Conservation (phyloP, 2,888 invertebrate genomes). For the Epiblema foenella region DNA sequence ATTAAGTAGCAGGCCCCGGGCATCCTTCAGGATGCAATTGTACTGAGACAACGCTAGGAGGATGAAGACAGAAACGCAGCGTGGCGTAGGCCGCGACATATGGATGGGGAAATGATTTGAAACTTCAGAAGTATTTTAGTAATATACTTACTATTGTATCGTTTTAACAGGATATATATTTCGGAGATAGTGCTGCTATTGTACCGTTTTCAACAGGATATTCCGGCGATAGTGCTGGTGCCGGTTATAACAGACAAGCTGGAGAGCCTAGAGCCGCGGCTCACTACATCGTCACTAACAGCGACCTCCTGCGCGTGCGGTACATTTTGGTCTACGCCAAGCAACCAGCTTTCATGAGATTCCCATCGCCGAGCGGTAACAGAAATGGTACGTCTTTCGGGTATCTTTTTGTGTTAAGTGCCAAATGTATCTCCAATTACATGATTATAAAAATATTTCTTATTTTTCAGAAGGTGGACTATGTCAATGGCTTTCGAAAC, state of each 20-base stretch:
- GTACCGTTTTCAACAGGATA: conserved; percentile 10
- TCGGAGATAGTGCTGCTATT: too few species aligned
- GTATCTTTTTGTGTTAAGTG: neutral
- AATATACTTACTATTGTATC: too few species aligned
- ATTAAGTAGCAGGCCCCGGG: too few species aligned
- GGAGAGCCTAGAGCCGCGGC: conserved; percentile 52
- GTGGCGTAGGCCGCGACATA: too few species aligned
- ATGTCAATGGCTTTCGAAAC: conserved; percentile 84
- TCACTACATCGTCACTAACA: conserved; percentile 91
- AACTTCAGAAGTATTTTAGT: too few species aligned
- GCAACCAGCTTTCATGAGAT: conserved; percentile 73
- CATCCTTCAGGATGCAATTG: too few species aligned
- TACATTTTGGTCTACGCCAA: conserved; percentile 90
- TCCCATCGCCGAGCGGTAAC: conserved; percentile 63
- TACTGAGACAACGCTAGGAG: too few species aligned
- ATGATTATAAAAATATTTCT: neutral
- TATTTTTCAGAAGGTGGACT: conserved; percentile 68
- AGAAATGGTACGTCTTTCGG: conserved; percentile 64
- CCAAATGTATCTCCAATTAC: neutral
- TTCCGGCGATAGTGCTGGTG: conserved; percentile 64
- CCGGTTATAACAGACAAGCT: conserved; percentile 62
- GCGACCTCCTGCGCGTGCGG: conserved; percentile 89
- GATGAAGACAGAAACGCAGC: too few species aligned
- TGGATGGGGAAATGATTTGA: too few species aligned
- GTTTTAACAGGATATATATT: too few species aligned